Evolutionary conservation across 35 echinoderm and acorn worm species (phyloP).

Genomic region (Holothuria glaberrima): DNA sequence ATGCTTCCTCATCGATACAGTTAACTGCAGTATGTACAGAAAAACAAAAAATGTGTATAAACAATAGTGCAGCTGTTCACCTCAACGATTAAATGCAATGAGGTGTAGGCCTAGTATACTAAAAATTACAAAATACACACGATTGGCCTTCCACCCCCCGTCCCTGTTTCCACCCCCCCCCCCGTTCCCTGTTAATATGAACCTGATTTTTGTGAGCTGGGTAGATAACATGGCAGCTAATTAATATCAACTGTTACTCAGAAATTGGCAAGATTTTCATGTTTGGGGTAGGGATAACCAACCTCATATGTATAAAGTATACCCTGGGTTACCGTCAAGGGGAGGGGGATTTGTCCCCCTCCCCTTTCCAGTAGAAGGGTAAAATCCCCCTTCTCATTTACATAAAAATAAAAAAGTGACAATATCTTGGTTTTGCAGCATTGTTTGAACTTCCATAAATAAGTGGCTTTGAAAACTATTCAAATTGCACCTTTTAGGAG

Average conservation of each 20-base stretch:
- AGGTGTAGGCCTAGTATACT: neutral
- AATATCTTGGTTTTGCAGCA: too few relatives aligned
- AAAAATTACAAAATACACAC: neutral
- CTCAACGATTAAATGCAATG: neutral
- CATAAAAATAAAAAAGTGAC: too few relatives aligned
- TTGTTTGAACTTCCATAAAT: too few relatives aligned
- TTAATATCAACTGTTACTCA: neutral
- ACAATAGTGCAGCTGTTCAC: neutral
- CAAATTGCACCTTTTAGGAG: too few relatives aligned
- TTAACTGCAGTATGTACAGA: neutral
- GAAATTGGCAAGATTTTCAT: neutral
- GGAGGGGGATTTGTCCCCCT: too few relatives aligned
- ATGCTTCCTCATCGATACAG: neutral
- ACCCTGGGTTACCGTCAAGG: too few relatives aligned
- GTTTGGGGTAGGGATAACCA: neutral
- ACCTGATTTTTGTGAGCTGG: neutral
- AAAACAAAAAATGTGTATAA: slow-evolving; percentile 3
- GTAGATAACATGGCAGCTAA: neutral
- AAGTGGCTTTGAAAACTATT: too few relatives aligned
- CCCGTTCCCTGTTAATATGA: too few relatives aligned
- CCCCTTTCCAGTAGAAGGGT: too few relatives aligned
- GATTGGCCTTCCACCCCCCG: neutral
- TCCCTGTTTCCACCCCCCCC: too few relatives aligned
- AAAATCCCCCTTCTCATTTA: too few relatives aligned
- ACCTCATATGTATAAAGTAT: neutral